phyloP scores from a whole-genome alignment of 2,888 invertebrate genomes.

The Spodoptera picta region DNA sequence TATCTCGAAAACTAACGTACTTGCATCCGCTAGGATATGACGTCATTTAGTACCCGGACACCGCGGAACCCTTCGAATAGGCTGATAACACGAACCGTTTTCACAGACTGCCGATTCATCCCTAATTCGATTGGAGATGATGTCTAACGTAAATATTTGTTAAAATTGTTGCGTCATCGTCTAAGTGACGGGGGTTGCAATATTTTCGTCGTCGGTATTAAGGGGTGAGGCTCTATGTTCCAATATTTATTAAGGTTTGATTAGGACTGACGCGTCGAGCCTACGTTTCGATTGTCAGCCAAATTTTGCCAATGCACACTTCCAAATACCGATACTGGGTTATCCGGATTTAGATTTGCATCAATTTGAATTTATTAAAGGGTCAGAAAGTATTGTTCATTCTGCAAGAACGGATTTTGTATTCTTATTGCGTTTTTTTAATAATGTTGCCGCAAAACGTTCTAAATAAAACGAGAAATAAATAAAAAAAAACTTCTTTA shows the following conservation, averaged over 20 bases:
- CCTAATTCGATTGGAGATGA: slow-evolving; percentile 31
- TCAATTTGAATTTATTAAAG: no score
- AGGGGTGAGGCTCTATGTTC: slow-evolving; percentile 2
- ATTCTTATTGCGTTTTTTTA: no score
- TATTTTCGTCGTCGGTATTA: slow-evolving; percentile 7
- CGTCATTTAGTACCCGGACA: slow-evolving; percentile 36
- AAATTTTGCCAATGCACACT: not conserved
- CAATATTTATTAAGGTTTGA: slow-evolving; percentile 13
- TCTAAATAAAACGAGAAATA: no score
- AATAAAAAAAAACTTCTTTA: no score
- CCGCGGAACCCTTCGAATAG: slow-evolving; percentile 13
- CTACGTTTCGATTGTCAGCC: slow-evolving; percentile 1
- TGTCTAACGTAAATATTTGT: slow-evolving; percentile 37
- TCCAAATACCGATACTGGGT: no score
- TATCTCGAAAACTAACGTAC: slow-evolving; percentile 29
- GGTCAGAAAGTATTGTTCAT: no score
- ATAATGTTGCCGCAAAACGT: no score
- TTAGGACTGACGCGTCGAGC: not conserved
- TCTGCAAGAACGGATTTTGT: no score
- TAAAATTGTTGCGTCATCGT: slow-evolving; percentile 15
- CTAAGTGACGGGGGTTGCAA: slow-evolving; percentile 15
- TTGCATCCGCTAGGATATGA: slow-evolving; percentile 23
- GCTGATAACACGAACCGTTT: slow-evolving; percentile 33
- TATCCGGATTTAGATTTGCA: no score
- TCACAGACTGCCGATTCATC: slow-evolving; percentile 20